These are phyloP conservation scores for Tarsius wallacei DNA, from an alignment of 2,797 vertebrate species.

Conservation along the genomic window DNA sequence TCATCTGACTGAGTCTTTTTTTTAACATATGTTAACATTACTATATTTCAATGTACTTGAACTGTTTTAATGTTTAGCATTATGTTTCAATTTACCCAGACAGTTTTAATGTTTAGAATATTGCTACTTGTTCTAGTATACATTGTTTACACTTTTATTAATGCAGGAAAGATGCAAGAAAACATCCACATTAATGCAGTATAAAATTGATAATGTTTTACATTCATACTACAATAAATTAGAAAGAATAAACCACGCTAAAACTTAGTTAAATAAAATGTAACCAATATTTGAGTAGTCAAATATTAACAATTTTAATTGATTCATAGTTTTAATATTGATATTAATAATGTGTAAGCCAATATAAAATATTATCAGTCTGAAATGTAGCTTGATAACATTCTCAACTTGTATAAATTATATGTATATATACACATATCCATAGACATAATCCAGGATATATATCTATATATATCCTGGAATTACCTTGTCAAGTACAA, in stretches of 20 bases:
- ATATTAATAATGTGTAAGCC: background rate
- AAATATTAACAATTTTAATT: slow-evolving; percentile 30
- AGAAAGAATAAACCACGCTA: background rate
- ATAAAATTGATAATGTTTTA: background rate
- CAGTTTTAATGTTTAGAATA: background rate
- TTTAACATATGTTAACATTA: slow-evolving; percentile 9
- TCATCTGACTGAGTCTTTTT: background rate
- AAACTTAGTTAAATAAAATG: background rate
- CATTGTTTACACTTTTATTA: background rate
- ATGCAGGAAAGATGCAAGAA: background rate
- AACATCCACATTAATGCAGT: background rate
- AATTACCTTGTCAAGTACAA: background rate
- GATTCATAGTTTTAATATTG: background rate
- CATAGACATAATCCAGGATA: too few relatives aligned
- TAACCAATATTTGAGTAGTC: background rate
- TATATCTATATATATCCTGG: background rate
- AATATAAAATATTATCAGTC: background rate
- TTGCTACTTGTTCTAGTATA: background rate
- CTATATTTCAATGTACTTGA: background rate
- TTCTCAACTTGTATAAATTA: background rate
- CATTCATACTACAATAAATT: background rate
- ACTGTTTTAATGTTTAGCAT: slow-evolving; percentile 7
- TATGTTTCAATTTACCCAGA: background rate
- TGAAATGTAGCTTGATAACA: background rate
- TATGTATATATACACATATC: too few relatives aligned